A percentile compares a stretch with the other conserved stretches of the same genome.
These are phyloP conservation scores for Spondyliosoma cantharus DNA, from an alignment of 2,797 vertebrate species.

Conservation along the genomic window DNA sequence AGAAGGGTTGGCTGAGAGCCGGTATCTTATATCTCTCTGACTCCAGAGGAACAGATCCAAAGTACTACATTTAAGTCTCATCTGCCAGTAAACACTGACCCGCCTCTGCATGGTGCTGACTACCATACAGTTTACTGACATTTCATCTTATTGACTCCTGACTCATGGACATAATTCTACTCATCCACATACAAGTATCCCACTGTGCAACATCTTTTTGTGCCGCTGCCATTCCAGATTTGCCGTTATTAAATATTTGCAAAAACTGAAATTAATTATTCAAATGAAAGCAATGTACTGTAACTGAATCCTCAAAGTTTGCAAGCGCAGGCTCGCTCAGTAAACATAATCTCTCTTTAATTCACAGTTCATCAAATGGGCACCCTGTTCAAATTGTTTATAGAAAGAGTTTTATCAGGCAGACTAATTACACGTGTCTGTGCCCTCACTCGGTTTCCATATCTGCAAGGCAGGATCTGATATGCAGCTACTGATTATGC, in stretches of 20 bases:
- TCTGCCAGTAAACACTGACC: conserved; percentile 23
- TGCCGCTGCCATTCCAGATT: not conserved
- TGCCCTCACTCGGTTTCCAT: conserved; percentile 63
- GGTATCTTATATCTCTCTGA: conserved; percentile 27
- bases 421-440: conserved; percentile 73
- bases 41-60: conserved; percentile 31
- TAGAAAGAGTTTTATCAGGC: conserved; percentile 70
- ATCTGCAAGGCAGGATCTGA: conserved; percentile 72
- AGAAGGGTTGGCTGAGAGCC: conserved; percentile 37
- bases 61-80: conserved; percentile 18
- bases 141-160: conserved; percentile 6
- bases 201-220: not conserved
- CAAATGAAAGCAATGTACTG: conserved; percentile 25
- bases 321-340: conserved; percentile 10
- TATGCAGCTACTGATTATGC: conserved; percentile 67
- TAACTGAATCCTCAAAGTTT: conserved; percentile 2
- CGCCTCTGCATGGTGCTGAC: conserved; percentile 13
- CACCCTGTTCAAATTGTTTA: conserved; percentile 60
- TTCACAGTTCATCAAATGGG: conserved; percentile 51
- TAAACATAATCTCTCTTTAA: conserved; percentile 47
- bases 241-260: conserved; percentile 20
- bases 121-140: not conserved
- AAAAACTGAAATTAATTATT: conserved; percentile 29
- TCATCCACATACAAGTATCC: not conserved
- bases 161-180: conserved; percentile 8